Evolutionary conservation across 2,113 vertebrate species (phyloP), one percentile per base, ranked within the genome.

Genomic region (Odocoileus virginianus): DNA sequence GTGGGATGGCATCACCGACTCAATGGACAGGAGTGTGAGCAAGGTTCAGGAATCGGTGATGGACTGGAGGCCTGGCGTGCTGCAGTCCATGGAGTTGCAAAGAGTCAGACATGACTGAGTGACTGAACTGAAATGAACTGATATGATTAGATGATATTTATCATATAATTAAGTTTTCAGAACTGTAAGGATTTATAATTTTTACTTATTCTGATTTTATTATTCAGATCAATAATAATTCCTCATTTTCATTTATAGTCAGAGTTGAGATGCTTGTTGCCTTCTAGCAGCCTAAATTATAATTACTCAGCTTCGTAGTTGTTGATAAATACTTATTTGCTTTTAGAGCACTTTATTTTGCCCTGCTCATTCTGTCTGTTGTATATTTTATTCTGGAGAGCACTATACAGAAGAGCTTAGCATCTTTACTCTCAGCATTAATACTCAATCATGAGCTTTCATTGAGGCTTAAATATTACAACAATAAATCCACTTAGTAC

Each of bases 341-440:
- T 94, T 95, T 82, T 76, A 33, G 96, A 94, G 15, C 14, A 92
- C 21, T 28, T 58, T 83, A 58, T 84, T 92, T 94, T 91, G 4
- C 16, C 6, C 21, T 79, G 45, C 17, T 87, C 5, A 57, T 47
- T 89, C 45, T 86, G 21, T 17, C 25, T 74, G 25, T 60, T 96
- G 85, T 84, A 94, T 84, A 76, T 96, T 84, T 21, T 94, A 86
- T 47, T 94, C 64, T 50, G 45, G 30, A 96, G 61, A 92, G 89
- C 67, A 95, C 43, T 95, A 83, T 16, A 16, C 40, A 89, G 10
- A 91, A 61, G 16, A 91, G 16, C 61, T 76, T 33, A 84, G 25
- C 5, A 23, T 25, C 54, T 94, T 94, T 82, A 50, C 28, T 64
- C 17, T 87, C 47, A 52, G 15, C 25, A 83, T 76, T 97, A 85